Conservation (phyloP, 2,113 vertebrate species). For the Benitochromis conjunctus region DNA sequence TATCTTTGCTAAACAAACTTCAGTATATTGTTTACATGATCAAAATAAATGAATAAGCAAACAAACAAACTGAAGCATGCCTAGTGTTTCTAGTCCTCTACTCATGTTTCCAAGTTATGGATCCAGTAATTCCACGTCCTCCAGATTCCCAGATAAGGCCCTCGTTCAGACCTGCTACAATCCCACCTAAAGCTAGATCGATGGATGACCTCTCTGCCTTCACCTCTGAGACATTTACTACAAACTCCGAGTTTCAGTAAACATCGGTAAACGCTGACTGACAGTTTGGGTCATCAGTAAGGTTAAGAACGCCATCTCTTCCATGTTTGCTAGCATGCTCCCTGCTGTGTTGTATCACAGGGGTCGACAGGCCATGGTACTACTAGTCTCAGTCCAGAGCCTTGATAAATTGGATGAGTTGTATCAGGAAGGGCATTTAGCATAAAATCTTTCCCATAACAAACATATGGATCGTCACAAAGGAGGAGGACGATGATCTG, state of each 20-base stretch:
- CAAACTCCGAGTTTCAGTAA: not conserved
- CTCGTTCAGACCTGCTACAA: not conserved
- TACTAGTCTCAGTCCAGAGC: not conserved
- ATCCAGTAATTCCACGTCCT: not conserved
- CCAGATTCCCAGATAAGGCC: not conserved
- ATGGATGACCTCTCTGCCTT: not conserved
- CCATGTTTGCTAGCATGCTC: not conserved
- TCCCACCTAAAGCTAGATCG: not conserved
- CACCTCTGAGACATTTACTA: not conserved
- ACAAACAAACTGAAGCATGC: not conserved
- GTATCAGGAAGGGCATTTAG: not conserved
- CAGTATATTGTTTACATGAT: not conserved
- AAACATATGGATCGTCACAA: not conserved
- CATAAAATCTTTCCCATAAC: not conserved
- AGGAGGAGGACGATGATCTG: not conserved
- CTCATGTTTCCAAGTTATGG: not conserved
- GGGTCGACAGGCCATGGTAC: not conserved
- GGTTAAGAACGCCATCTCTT: not conserved
- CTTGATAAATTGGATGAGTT: not conserved
- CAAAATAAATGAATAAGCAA: not conserved
- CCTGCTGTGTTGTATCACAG: not conserved
- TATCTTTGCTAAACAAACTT: not conserved
- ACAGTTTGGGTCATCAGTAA: not conserved
- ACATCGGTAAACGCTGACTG: not conserved
- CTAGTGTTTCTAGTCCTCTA: not conserved